phyloP scores from a whole-genome alignment of 2,113 vertebrate genomes.

The Origma solitaria region DNA sequence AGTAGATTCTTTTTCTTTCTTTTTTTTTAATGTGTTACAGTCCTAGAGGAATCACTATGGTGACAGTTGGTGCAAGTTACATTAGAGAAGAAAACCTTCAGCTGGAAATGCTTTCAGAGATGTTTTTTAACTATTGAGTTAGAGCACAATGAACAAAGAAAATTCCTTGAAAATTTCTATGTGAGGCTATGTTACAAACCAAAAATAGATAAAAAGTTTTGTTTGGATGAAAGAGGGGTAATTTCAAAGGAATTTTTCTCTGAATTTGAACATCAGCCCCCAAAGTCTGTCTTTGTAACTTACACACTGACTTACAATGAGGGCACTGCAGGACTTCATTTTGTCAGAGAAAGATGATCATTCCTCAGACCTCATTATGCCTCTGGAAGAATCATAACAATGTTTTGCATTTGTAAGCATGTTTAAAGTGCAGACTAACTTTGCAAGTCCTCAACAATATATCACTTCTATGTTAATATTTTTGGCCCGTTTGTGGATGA shows the following conservation, averaged over 20 bases:
- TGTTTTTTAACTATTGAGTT: not conserved
- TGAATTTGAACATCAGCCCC: not conserved
- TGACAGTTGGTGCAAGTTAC: not conserved
- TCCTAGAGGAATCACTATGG: not conserved
- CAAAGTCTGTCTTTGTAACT: not conserved
- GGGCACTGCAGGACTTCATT: not conserved
- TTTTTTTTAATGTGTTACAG: not conserved
- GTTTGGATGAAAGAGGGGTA: not conserved
- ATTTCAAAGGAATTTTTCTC: not conserved
- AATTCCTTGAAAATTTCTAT: not conserved
- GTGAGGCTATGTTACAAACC: not conserved
- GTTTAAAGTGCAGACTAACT: not conserved
- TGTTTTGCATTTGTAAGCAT: not conserved
- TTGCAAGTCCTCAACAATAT: not conserved
- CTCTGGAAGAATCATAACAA: not conserved
- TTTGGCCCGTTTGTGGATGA: not conserved
- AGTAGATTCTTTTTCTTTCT: not conserved
- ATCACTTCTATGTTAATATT: not conserved
- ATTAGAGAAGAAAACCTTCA: not conserved
- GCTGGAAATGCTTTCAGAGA: not conserved
- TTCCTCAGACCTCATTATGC: not conserved
- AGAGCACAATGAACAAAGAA: not conserved
- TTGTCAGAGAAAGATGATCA: not conserved
- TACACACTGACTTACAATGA: rapidly evolving
- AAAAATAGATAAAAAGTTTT: not conserved